A percentile compares a stretch with the other conserved stretches of the same genome.
phyloP scores from a whole-genome alignment of 2,113 vertebrate genomes.

The Hepsetus odoe region DNA sequence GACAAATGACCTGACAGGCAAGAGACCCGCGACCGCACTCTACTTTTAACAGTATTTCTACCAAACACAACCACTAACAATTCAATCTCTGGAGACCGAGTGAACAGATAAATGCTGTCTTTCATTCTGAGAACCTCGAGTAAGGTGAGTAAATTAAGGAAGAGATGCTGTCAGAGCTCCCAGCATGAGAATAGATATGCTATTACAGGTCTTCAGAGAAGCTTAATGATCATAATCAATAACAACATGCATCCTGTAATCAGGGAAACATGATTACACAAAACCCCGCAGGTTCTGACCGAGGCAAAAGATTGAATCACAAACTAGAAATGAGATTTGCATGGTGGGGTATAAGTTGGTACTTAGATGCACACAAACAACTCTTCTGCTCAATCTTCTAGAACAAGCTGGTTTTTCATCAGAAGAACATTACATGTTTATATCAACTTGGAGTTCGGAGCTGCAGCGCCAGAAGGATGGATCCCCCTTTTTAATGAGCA shows the following conservation, averaged over 20 bases:
- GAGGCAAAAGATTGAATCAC: constrained; percentile 11
- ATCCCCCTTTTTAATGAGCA: too few species aligned
- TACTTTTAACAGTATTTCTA: background rate
- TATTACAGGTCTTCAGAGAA: constrained; percentile 41
- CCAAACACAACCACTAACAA: background rate
- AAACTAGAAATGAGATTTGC: constrained; percentile 24
- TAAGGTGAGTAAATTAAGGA: constrained; percentile 25
- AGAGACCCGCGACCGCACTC: background rate
- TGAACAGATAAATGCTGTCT: background rate
- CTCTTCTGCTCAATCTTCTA: background rate
- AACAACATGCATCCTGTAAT: constrained; percentile 47
- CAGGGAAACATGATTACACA: constrained; percentile 37
- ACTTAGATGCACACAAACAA: background rate
- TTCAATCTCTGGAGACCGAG: background rate
- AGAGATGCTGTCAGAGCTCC: constrained; percentile 11
- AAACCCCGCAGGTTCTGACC: constrained; percentile 34
- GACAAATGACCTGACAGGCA: constrained; percentile 16
- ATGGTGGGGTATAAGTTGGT: background rate
- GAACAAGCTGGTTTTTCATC: too few species aligned
- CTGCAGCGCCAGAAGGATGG: too few species aligned
- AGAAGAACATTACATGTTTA: too few species aligned
- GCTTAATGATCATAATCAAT: constrained; percentile 51
- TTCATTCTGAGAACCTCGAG: background rate
- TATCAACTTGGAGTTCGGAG: too few species aligned
- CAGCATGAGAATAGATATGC: constrained; percentile 20